These are phyloP conservation scores for Austrofundulus limnaeus DNA, from an alignment of 2,113 vertebrate species.

Conservation along the genomic window DNA sequence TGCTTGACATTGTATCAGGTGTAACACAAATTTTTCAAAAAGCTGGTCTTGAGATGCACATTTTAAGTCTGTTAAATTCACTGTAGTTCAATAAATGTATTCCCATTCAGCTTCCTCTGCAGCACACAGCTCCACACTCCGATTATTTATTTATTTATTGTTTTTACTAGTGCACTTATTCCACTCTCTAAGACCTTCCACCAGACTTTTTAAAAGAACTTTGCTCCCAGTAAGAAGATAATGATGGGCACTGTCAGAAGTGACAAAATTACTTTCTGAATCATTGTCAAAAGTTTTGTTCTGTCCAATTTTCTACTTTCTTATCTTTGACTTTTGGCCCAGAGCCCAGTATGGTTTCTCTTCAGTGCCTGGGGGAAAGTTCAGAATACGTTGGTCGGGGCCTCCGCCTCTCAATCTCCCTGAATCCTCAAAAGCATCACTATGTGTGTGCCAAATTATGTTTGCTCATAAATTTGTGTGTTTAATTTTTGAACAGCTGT, in stretches of 20 bases:
- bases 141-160: no score
- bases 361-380: conserved; percentile 54
- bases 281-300: conserved; percentile 52
- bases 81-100: no score
- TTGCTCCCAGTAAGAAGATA: conserved; percentile 35
- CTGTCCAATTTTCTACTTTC: conserved; percentile 20
- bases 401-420: conserved; percentile 55
- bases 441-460: conserved; percentile 34
- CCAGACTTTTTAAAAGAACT: conserved; percentile 28
- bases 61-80: no score
- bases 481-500: not conserved
- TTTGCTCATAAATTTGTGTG: conserved; percentile 33
- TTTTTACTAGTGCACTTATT: not conserved
- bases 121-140: not conserved
- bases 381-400: conserved; percentile 59
- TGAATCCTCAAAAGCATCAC: conserved; percentile 37
- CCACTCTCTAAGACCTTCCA: conserved; percentile 22
- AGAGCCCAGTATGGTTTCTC: conserved; percentile 43
- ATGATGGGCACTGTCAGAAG: conserved; percentile 32
- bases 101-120: not conserved
- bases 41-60: no score
- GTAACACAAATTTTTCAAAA: not conserved
- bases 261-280: conserved; percentile 43
- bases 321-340: conserved; percentile 39
- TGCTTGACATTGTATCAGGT: not conserved